A percentile compares a stretch with the other conserved stretches of the same genome.
These are phyloP conservation scores for Diglossa brunneiventris DNA, from an alignment of 2,113 vertebrate genomes.

Conservation along the genomic window DNA sequence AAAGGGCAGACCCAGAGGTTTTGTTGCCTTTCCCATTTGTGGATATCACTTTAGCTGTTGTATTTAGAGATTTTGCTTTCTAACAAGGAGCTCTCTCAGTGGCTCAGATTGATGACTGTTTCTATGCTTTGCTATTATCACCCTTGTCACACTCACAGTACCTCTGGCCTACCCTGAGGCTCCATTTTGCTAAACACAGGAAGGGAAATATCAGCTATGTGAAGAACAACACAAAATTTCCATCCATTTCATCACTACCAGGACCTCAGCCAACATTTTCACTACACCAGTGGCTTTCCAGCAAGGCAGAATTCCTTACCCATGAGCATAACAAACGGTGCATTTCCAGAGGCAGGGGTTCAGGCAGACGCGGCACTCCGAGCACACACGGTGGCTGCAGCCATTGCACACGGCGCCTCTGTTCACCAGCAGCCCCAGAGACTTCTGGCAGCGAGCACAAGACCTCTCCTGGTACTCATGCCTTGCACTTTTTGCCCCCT, in stretches of 20 bases:
- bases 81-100: neutral
- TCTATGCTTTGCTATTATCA: neutral
- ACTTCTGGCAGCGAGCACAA: constrained; percentile 85
- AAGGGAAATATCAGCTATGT: neutral
- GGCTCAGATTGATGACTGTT: neutral
- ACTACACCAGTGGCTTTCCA: neutral
- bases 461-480: constrained; percentile 70
- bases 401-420: constrained; percentile 83
- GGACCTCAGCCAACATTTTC: neutral
- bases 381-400: constrained; percentile 91
- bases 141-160: neutral
- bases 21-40: no score
- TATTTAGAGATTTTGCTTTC: no score
- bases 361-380: constrained; percentile 76
- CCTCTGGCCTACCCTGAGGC: neutral
- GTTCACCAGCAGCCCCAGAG: constrained; percentile 81
- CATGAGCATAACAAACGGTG: constrained; percentile 85
- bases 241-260: neutral
- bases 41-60: no score
- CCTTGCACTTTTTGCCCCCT: constrained; percentile 59
- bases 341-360: constrained; percentile 80
- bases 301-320: constrained; percentile 61
- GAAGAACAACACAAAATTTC: neutral
- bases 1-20: no score
- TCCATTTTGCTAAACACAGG: neutral